Evolutionary conservation across 2,888 invertebrate species (phyloP).

Genomic region (Himalopsyche tibetana): DNA sequence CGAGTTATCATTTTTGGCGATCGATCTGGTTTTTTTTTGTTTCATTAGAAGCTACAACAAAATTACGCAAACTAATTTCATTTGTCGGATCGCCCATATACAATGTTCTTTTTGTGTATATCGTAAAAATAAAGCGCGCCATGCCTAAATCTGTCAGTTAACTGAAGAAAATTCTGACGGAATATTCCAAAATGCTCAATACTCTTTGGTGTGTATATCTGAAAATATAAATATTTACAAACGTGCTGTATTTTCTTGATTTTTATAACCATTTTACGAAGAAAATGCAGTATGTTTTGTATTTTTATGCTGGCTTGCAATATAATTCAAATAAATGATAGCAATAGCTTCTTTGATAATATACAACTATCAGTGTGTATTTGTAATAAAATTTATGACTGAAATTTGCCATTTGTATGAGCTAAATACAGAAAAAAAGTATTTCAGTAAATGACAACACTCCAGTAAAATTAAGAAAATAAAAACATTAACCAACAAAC

Average conservation of each 20-base stretch:
- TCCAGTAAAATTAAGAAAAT: too few relatives aligned
- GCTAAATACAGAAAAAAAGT: too few relatives aligned
- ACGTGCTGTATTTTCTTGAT: not conserved
- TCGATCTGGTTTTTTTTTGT: conserved; percentile 1
- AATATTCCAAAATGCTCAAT: not conserved
- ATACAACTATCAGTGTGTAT: too few relatives aligned
- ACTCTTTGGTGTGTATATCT: conserved; percentile 1
- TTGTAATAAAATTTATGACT: too few relatives aligned
- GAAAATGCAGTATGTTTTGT: not conserved
- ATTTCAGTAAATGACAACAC: too few relatives aligned
- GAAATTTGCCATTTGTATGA: too few relatives aligned
- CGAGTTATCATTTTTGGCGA: conserved; percentile 19
- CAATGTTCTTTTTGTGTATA: conserved; percentile 30
- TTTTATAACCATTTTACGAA: not conserved
- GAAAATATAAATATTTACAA: conserved; percentile 23
- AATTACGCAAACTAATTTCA: not conserved
- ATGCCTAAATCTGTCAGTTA: conserved; percentile 14
- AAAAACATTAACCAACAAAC: too few relatives aligned
- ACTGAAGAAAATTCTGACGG: not conserved
- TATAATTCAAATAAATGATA: too few relatives aligned
- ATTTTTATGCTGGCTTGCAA: too few relatives aligned
- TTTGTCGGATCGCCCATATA: conserved; percentile 19
- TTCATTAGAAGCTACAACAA: not conserved
- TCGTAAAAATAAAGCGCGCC: conserved; percentile 18
- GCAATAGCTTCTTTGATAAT: too few relatives aligned